Conservation (phyloP, 2,888 invertebrate species). For the Drosophila acutilabella region DNA sequence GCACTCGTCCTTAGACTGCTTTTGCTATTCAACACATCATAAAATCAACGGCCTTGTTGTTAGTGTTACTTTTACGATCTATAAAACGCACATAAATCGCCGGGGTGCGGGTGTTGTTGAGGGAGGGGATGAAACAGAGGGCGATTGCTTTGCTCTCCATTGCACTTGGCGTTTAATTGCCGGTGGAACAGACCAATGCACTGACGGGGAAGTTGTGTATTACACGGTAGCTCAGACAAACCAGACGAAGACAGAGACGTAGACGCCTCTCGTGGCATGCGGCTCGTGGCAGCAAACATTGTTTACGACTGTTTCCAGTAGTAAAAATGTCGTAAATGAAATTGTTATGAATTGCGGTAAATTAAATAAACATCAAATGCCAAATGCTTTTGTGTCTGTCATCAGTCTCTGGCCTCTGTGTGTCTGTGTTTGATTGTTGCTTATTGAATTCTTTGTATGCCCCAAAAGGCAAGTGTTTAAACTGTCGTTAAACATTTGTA, state of each 20-base stretch:
- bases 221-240: constrained; percentile 50
- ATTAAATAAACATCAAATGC: constrained; percentile 80
- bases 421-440: constrained; percentile 14
- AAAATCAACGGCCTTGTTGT: constrained; percentile 73
- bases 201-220: constrained; percentile 40
- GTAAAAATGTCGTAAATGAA: constrained; percentile 81
- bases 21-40: constrained; percentile 76
- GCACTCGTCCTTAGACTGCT: constrained; percentile 49
- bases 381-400: constrained; percentile 54
- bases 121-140: constrained; percentile 5
- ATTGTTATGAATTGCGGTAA: constrained; percentile 81
- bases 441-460: constrained; percentile 58
- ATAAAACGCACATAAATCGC: constrained; percentile 78
- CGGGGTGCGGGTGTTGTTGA: constrained; percentile 43
- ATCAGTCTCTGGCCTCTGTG: background rate
- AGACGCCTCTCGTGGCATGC: constrained; percentile 22
- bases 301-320: constrained; percentile 70
- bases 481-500: constrained; percentile 64
- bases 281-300: constrained; percentile 57
- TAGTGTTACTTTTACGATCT: constrained; percentile 78
- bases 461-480: constrained; percentile 65
- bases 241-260: constrained; percentile 13
- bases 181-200: constrained; percentile 42
- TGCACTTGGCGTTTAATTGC: constrained; percentile 72
- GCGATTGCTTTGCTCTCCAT: constrained; percentile 12